Evolutionary conservation across 2,888 invertebrate genomes (phyloP).

Genomic region (Pseudeuparius sepicola): DNA sequence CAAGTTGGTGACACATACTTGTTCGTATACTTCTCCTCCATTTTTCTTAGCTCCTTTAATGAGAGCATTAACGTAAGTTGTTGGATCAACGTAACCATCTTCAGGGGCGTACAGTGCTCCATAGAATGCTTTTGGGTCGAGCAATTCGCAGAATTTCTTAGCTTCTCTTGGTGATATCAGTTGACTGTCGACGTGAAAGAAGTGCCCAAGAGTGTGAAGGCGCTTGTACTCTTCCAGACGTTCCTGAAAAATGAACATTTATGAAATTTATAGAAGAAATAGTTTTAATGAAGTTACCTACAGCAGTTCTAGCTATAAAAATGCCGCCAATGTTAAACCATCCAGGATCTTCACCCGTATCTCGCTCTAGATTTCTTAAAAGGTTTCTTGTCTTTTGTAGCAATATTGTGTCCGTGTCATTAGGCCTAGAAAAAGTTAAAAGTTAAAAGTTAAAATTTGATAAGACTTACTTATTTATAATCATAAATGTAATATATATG

Average conservation of each 20-base stretch:
- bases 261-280: neutral
- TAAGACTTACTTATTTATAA: too few species aligned
- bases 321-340: conserved; percentile 87
- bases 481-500: too few species aligned
- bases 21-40: conserved; percentile 48
- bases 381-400: conserved; percentile 60
- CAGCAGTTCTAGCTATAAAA: conserved; percentile 68
- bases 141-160: conserved; percentile 62
- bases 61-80: conserved; percentile 67
- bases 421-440: conserved; percentile 51
- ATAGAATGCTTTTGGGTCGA: conserved; percentile 63
- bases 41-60: conserved; percentile 46
- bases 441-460: too few species aligned
- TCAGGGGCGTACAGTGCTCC: conserved; percentile 70
- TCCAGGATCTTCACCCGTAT: conserved; percentile 73
- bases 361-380: conserved; percentile 59
- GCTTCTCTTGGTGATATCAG: conserved; percentile 64
- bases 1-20: conserved; percentile 64
- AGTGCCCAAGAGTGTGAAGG: conserved; percentile 68
- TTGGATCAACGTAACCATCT: conserved; percentile 79
- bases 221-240: conserved; percentile 77
- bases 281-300: too few species aligned
- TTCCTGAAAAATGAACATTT: conserved; percentile 41
- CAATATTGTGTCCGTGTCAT: conserved; percentile 75
- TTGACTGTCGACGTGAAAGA: conserved; percentile 65